A percentile compares a stretch with the other conserved stretches of the same genome.
These are phyloP conservation scores for Lepidurus couesii DNA, from an alignment of 1,140 invertebrate genomes.

Conservation along the genomic window DNA sequence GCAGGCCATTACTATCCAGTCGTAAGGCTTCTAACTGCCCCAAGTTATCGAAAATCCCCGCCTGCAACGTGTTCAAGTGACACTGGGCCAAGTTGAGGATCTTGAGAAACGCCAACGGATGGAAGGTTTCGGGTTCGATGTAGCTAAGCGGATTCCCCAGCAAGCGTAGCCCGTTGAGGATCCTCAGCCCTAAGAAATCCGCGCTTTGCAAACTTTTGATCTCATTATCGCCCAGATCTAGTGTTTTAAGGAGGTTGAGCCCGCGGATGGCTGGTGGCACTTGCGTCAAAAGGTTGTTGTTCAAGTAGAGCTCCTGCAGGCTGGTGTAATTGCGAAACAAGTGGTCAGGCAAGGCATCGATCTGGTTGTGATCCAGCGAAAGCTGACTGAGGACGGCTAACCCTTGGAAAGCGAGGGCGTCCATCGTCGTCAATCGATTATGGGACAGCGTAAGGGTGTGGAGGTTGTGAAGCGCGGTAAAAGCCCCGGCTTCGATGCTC, in stretches of 20 bases:
- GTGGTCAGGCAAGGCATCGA: constrained; percentile 67
- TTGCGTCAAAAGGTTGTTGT: constrained; percentile 73
- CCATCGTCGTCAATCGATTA: constrained; percentile 72
- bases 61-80: constrained; percentile 75
- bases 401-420: constrained; percentile 74
- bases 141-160: constrained; percentile 85
- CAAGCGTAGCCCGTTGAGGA: constrained; percentile 73
- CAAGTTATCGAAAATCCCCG: constrained; percentile 76
- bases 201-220: constrained; percentile 74
- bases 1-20: constrained; percentile 79
- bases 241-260: constrained; percentile 70
- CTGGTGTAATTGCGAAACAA: constrained; percentile 76
- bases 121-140: constrained; percentile 73
- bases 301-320: constrained; percentile 79
- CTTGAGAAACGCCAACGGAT: constrained; percentile 72
- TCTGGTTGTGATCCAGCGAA: constrained; percentile 74
- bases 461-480: constrained; percentile 75
- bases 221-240: constrained; percentile 83
- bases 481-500: constrained; percentile 78
- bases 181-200: constrained; percentile 69
- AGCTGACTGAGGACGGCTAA: constrained; percentile 75
- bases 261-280: constrained; percentile 77
- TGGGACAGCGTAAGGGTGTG: constrained; percentile 78
- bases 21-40: constrained; percentile 76
- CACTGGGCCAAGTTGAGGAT: constrained; percentile 83